Evolutionary conservation across 2,113 vertebrate genomes (phyloP), one percentile per base, ranked within the genome.

Genomic region (Pterocles burchelli): DNA sequence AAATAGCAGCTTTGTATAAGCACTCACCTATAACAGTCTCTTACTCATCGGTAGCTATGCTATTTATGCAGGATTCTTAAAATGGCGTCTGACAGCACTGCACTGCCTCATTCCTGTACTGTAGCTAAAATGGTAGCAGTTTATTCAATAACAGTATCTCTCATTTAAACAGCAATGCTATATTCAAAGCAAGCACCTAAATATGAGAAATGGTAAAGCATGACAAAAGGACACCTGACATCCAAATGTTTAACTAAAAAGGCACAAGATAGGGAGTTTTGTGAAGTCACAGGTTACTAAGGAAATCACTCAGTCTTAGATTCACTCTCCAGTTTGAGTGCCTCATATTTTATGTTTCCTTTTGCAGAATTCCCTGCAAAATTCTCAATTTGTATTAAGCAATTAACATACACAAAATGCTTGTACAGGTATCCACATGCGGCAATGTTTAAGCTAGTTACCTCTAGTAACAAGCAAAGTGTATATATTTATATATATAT

Each of bases 11-110:
- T 98, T 97, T 97, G 96, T 96, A 98, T 95, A 97, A 98, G 97
- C 97, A 98, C 98, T 98, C 98, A 98, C 98, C 98, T 98, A 98
- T 98, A 98, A 98, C 98, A 98, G 98, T 98, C 97, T 97, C 98
- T 98, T 98, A 98, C 97, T 98, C 98, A 98, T 98, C 98, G 97
- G 97, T 97, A 98, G 98, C 98, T 98, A 98, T 98, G 98, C 97
- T 98, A 98, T 98, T 98, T 98, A 98, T 98, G 98, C 98, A 98
- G 98, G 97, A 97, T 97, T 98, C 98, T 97, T 98, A 98, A 98
- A 98, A 98, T 98, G 98, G 98, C 98, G 98, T 98, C 98, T 98
- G 98, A 97, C 97, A 98, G 97, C 96, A 97, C 97, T 97, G 96
- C 97, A 97, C 97, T 98, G 98, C 98, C 98, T 98, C 98, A 97